Base-by-base conservation (phyloP, 2,797 vertebrate genomes). In the Liasis olivaceus region DNA sequence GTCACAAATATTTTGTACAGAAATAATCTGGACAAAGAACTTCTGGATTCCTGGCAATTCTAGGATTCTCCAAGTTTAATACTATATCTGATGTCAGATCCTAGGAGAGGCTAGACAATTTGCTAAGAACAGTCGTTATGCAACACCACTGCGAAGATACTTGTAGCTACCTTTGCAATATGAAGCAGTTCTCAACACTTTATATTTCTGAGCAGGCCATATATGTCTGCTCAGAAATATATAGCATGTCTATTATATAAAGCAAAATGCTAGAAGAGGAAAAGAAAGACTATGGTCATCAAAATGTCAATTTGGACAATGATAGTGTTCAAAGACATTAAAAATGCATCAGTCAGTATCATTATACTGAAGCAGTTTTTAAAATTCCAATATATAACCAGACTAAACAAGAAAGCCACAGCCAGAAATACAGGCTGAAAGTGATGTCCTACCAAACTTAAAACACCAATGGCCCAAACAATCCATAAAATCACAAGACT, bases 261-360 rank as follows among this genome's bases (percentile, higher is more conserved):
- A n/a, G 15, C 63, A 93, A 0, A 94, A 91, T 51, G 89, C 6
- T 88, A 90, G 84, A 94, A 92, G 91, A 66, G 69, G 77, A 93
- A 64, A 60, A 92, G 85, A 95, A 90, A 95, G 93, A 95, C 92
- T 91, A 94, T 94, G 93, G 94, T 96, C 95, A 95, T 96, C 92
- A 96, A 93, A 96, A 96, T 95, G 93, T 89, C 96, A 95, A 95
- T 96, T 94, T 95, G 91, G 94, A 95, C 92, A 96, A 95, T 72
- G 93, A 94, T 92, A 95, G 91, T 95, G 93, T 87, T 95, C 59
- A 96, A 96, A 96, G 90, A 94, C 93, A 96, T 95, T 95, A 96
- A 93, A 96, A 96, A 96, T 95, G 93, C 90, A 93, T 92, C 89
- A 90, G 81, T 91, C 94, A 0, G 90, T 95, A 89, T 93, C 95